Evolutionary conservation across 2,113 vertebrate genomes (phyloP).

Genomic region (Cricetomys ansorgei): DNA sequence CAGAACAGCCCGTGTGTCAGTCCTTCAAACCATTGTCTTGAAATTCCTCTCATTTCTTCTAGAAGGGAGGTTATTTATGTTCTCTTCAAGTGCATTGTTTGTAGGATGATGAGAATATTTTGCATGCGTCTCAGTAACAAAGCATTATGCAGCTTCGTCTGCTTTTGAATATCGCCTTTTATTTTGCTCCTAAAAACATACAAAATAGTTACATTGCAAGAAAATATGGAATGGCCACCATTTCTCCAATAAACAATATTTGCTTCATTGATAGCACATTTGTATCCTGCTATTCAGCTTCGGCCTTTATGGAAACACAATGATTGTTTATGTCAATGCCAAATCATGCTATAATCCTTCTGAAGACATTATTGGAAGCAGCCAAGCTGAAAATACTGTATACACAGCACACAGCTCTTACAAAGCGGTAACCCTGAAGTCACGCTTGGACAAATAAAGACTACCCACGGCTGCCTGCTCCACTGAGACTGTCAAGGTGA

Average conservation of each 20-base stretch:
- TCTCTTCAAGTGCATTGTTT: conserved; percentile 33
- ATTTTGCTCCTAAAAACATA: conserved; percentile 52
- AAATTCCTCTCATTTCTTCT: conserved; percentile 59
- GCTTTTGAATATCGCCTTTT: conserved; percentile 25
- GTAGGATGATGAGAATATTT: conserved; percentile 10
- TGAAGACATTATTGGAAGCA: conserved; percentile 31
- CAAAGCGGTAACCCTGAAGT: not conserved
- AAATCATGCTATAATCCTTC: conserved; percentile 30
- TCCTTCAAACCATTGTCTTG: conserved; percentile 8
- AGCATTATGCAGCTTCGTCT: conserved; percentile 31
- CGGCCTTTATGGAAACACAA: conserved; percentile 20
- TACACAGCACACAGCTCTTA: not conserved
- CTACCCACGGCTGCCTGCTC: not conserved
- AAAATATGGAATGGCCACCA: conserved; percentile 36
- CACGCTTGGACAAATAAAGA: not conserved
- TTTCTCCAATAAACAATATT: conserved; percentile 56
- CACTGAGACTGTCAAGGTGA: not conserved
- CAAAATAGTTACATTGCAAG: conserved; percentile 27
- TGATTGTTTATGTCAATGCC: conserved; percentile 60
- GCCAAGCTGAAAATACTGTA: conserved; percentile 36
- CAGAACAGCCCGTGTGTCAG: not conserved
- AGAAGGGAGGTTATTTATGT: conserved; percentile 22
- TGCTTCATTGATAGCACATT: conserved; percentile 60
- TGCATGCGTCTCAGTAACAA: conserved; percentile 44
- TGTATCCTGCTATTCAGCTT: conserved; percentile 28